Evolutionary conservation across 2,113 vertebrate genomes (phyloP), one percentile per base, ranked within the genome.

Genomic region (Semicossyphus pulcher): DNA sequence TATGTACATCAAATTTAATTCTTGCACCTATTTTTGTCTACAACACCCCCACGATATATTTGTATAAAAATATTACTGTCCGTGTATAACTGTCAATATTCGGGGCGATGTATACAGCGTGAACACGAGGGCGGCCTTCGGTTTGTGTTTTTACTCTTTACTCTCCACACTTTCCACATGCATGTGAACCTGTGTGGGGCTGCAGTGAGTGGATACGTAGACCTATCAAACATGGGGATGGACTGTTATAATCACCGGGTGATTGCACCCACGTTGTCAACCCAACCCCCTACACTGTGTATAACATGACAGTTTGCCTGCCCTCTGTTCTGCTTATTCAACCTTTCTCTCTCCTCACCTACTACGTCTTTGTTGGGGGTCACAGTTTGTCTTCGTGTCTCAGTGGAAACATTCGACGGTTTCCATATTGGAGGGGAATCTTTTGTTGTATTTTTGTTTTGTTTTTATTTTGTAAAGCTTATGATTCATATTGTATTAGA

Each of bases 391-490:
- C 78, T 84, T 84, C 79, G 62, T 90, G 84, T 92, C 78, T 86
- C 83, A 56, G 78, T 84, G 87, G 85, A 89, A 91, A 90, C 84
- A 49, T 90, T 86, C 86, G 51, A 60, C 54, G 16, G 80, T 93
- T 92, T 93, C 84, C 76, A 81, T 83, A 88, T 89, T 85, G 82
- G 86, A 92, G 87, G 90, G 92, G 90, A 91, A 88, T 89, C 69
- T 92, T 91, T 91, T 80, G 81, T 90, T 86, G 78, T 88, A 76
- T 85, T 90, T 88, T 89, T 89, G 73, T 84, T 80, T 76, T 71
- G 78, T 88, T 88, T 90, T 94, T 89, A 89, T 94, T 93, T 94
- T 94, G 92, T 93, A 93, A 94, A 92, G 92, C 92, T 94, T 93
- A 93, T 87, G 71, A 89, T 93, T 94, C 89, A 92, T 94, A 93